Evolutionary conservation across 2,797 vertebrate genomes (phyloP).

Genomic region (Sebastes trivittatus): DNA sequence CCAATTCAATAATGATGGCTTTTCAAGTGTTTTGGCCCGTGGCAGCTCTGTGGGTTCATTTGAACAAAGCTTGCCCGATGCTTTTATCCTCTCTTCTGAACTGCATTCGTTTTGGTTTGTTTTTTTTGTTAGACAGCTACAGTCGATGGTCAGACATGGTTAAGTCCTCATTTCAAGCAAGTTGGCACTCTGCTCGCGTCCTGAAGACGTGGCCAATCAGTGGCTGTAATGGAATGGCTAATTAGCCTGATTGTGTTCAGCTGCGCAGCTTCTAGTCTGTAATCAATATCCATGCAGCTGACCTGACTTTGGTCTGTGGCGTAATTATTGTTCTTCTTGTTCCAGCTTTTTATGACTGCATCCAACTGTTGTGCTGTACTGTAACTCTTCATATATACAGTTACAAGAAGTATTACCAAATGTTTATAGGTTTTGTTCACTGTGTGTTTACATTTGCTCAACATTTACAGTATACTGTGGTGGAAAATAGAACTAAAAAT

Average conservation of each 20-base stretch:
- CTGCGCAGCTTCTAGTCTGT: constrained; percentile 38
- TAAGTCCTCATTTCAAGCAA: constrained; percentile 23
- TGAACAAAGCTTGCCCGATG: constrained; percentile 2
- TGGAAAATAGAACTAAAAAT: neutral
- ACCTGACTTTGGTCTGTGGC: constrained; percentile 17
- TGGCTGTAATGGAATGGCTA: constrained; percentile 44
- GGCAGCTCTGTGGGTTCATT: constrained; percentile 16
- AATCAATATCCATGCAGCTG: constrained; percentile 59
- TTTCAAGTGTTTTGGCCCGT: constrained; percentile 17
- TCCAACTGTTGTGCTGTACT: neutral
- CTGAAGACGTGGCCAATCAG: constrained; percentile 52
- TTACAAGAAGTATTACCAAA: neutral
- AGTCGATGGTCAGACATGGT: constrained; percentile 18
- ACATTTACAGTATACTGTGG: neutral
- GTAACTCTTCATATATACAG: neutral
- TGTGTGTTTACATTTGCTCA: neutral
- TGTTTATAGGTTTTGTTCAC: neutral
- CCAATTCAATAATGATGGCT: neutral
- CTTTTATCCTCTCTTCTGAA: constrained; percentile 24
- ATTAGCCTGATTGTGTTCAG: constrained; percentile 64
- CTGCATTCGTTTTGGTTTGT: neutral
- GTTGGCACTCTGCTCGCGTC: constrained; percentile 17
- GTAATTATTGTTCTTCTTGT: constrained; percentile 30
- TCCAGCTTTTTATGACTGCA: constrained; percentile 20
- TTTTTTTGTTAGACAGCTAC: neutral